Evolutionary conservation across 2,113 vertebrate genomes (phyloP).

Genomic region (Corythornis madagascariensis): DNA sequence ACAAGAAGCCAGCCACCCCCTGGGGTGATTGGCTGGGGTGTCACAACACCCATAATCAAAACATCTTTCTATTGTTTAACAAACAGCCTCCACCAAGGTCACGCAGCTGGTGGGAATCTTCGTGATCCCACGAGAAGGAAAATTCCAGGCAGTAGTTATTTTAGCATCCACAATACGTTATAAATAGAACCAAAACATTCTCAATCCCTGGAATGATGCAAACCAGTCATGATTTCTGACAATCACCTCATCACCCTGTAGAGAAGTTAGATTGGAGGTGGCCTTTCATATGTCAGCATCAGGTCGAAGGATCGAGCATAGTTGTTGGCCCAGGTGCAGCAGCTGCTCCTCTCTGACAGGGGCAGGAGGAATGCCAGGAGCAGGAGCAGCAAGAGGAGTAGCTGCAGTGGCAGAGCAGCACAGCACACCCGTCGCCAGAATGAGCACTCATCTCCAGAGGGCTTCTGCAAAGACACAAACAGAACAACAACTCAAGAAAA

Average conservation of each 20-base stretch:
- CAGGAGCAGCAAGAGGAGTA: slow-evolving; percentile 84
- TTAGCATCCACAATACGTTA: too few relatives aligned
- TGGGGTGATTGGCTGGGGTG: too few relatives aligned
- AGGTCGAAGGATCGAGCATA: slow-evolving; percentile 90
- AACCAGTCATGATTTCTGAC: not conserved
- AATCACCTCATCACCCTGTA: not conserved
- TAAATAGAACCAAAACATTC: too few relatives aligned
- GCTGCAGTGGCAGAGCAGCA: slow-evolving; percentile 83
- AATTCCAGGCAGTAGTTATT: too few relatives aligned
- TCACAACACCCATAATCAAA: too few relatives aligned
- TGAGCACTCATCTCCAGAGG: not conserved
- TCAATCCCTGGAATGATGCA: not conserved
- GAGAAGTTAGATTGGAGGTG: slow-evolving; percentile 84
- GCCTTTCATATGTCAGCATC: slow-evolving; percentile 87
- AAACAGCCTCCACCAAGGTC: too few relatives aligned
- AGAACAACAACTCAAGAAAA: not conserved
- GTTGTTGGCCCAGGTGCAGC: slow-evolving; percentile 91
- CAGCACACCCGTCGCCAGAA: slow-evolving; percentile 81
- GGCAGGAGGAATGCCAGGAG: slow-evolving; percentile 88
- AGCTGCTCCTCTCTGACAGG: slow-evolving; percentile 77
- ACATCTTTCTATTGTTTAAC: too few relatives aligned
- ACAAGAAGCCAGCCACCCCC: too few relatives aligned
- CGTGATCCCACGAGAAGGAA: too few relatives aligned
- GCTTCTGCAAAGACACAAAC: slow-evolving; percentile 70
- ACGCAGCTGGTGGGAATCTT: too few relatives aligned